phyloP scores from a whole-genome alignment of 2,113 vertebrate genomes.

The Cavia porcellus region DNA sequence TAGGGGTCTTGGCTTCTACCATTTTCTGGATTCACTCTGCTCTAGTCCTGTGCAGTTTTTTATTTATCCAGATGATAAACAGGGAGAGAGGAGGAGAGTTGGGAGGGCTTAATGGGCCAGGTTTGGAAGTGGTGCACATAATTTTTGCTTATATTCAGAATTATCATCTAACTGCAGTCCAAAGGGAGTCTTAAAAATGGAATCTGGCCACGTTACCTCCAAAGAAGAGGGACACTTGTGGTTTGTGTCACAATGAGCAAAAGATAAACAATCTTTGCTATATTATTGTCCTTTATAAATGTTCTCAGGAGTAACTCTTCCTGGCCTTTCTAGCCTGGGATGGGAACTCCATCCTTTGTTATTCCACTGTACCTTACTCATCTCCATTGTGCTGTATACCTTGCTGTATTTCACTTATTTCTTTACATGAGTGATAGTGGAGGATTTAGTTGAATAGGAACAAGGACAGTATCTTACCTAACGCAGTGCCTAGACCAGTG shows the following conservation, averaged over 20 bases:
- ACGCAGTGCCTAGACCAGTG: background rate
- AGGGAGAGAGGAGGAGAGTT: background rate
- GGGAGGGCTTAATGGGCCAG: background rate
- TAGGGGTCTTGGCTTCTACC: background rate
- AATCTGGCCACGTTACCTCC: background rate
- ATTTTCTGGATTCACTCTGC: background rate
- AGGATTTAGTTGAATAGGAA: background rate
- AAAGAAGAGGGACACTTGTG: background rate
- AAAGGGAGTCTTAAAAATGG: background rate
- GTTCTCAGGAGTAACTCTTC: background rate
- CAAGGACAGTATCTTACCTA: constrained; percentile 6
- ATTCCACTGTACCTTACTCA: background rate
- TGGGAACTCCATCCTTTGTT: background rate
- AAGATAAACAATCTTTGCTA: constrained; percentile 15
- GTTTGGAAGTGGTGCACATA: background rate
- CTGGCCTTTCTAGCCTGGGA: background rate
- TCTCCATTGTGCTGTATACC: background rate
- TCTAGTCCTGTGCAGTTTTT: background rate
- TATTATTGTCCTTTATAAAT: background rate
- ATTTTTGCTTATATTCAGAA: constrained; percentile 29
- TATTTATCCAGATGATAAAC: background rate
- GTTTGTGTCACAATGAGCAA: background rate
- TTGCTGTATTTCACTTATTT: constrained; percentile 31
- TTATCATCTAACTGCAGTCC: constrained; percentile 8
- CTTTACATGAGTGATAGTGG: background rate